Base-by-base conservation (phyloP, 1,140 invertebrate genomes). In the Hyposmocoma kahamanoa region DNA sequence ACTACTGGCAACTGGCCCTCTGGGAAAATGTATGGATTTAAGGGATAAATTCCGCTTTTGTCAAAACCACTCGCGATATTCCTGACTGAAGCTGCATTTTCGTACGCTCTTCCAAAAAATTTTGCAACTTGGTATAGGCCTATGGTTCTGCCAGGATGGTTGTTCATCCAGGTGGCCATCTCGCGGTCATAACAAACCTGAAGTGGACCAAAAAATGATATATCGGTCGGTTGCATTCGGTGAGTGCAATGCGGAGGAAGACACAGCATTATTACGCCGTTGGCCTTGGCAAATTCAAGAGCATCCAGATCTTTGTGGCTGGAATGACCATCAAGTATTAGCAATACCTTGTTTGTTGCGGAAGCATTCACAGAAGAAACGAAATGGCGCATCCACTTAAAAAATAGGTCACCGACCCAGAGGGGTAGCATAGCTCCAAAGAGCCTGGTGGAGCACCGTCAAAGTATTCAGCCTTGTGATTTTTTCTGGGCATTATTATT, bases 1-100 rank as follows among this genome's bases (percentile, higher is more conserved):
- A n/a, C n/a, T n/a, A n/a, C n/a, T n/a, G n/a, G n/a, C n/a, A n/a
- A 44, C 42, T 28, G 8, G 6, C 28, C 22, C 11, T 44, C 42
- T 8, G 42, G 24, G 11, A 44, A 44, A 18, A 44, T 17, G 17
- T 44, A 1, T 28, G 43, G 43, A 10, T 46, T 34, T 2, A 46
- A 19, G 20, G 43, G 43, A 32, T 34, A 46, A n/a, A 46, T 32
- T 19, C 43, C 15, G 15, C 8, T 46, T 34, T 32, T 34, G 20
- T 46, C 26, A 34, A 46, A 46, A 34, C 43, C 43, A 32, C 19
- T 46, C n/a, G 19, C 15, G 2, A 21, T 21, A 11, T 32, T 46
- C 19, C 19, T 20, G 15, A 46, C 18, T 17, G 30, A 34, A 3
- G 26, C 43, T 32, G 28, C 26, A 20, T 34, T 46, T 8, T 21